These are phyloP conservation scores for Papilio helenus DNA, from an alignment of 1,140 invertebrate genomes.

Conservation along the genomic window DNA sequence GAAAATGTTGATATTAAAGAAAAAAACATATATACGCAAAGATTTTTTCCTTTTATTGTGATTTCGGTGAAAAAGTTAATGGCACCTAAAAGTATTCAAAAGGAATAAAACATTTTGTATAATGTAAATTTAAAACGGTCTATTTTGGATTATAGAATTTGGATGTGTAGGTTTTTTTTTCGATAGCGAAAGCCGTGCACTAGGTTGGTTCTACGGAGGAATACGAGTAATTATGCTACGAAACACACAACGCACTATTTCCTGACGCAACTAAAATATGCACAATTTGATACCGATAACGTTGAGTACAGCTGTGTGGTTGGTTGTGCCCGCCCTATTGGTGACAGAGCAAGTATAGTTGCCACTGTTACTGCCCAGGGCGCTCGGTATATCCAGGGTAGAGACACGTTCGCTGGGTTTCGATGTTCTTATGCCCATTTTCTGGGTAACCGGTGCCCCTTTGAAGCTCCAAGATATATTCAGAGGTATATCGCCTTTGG, in stretches of 20 bases:
- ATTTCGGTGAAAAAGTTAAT: neutral
- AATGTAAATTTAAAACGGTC: neutral
- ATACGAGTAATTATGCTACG: conserved; percentile 82
- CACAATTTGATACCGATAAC: conserved; percentile 84
- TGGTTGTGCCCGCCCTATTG: conserved; percentile 86
- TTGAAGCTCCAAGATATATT: conserved; percentile 81
- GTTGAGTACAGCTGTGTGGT: conserved; percentile 85
- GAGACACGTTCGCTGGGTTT: conserved; percentile 80
- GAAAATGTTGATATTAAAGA: neutral
- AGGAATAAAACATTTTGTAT: neutral
- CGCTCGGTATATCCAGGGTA: conserved; percentile 84
- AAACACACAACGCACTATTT: conserved; percentile 67
- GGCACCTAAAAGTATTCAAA: neutral
- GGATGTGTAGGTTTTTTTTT: conserved; percentile 5
- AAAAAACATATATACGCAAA: neutral
- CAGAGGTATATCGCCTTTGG: conserved; percentile 84
- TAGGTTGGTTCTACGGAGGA: conserved; percentile 2
- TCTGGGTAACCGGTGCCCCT: conserved; percentile 64
- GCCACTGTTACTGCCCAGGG: conserved; percentile 85
- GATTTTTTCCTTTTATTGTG: too few relatives aligned
- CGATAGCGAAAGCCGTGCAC: neutral
- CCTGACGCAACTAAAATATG: conserved; percentile 15
- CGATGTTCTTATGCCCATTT: conserved; percentile 80
- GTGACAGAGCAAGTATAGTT: conserved; percentile 89
- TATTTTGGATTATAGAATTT: neutral